phyloP scores from a whole-genome alignment of 2,113 vertebrate species.

The Lutjanus erythropterus region DNA sequence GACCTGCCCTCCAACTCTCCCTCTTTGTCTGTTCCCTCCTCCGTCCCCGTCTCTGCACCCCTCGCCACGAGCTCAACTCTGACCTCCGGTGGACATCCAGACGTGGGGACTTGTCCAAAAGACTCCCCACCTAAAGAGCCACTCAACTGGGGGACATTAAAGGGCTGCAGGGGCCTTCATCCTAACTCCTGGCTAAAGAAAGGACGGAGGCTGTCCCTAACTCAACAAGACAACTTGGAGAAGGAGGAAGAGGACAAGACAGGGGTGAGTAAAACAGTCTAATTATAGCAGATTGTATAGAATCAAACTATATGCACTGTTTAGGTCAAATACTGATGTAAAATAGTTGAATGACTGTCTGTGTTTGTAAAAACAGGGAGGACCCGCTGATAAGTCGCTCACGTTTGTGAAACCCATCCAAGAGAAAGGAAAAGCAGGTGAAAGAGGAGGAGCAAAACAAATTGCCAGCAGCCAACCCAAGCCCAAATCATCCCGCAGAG shows the following conservation, averaged over 20 bases:
- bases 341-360: no score
- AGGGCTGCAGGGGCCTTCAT: conserved; percentile 83
- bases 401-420: not conserved
- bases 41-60: not conserved
- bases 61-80: not conserved
- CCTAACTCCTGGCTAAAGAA: conserved; percentile 90
- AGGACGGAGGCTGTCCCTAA: conserved; percentile 86
- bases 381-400: conserved; percentile 1
- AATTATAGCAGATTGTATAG: not conserved
- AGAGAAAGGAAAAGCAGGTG: conserved; percentile 8
- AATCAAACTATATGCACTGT: not conserved
- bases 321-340: not conserved
- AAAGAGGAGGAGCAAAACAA: conserved; percentile 21
- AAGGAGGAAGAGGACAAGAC: conserved; percentile 69
- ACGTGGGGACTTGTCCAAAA: conserved; percentile 10
- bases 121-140: conserved; percentile 74
- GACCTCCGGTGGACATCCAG: not conserved
- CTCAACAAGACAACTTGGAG: conserved; percentile 78
- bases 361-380: conserved; percentile 42
- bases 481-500: not conserved
- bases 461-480: conserved; percentile 22
- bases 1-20: not conserved
- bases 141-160: conserved; percentile 74
- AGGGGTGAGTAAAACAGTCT: conserved; percentile 39
- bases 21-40: not conserved